Evolutionary conservation across 2,888 invertebrate genomes (phyloP).

Genomic region (Drosophila meridiana): DNA sequence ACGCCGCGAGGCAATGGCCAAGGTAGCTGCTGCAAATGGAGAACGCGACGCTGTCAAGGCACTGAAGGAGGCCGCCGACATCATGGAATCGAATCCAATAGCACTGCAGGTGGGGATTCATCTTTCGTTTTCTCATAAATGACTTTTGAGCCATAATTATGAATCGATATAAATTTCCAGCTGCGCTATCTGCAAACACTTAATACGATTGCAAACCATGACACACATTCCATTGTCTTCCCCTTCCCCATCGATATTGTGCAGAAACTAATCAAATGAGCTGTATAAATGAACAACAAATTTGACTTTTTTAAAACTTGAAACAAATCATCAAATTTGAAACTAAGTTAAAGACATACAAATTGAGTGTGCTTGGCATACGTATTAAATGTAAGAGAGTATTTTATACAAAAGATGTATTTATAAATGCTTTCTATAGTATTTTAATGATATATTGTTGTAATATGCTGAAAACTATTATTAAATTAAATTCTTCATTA

Average conservation of each 20-base stretch:
- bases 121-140: background rate
- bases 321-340: background rate
- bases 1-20: slow-evolving; percentile 67
- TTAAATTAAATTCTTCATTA: too few species aligned
- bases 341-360: background rate
- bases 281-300: background rate
- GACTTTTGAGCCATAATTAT: background rate
- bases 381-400: background rate
- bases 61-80: slow-evolving; percentile 67
- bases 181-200: slow-evolving; percentile 68
- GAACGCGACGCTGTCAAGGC: slow-evolving; percentile 68
- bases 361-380: background rate
- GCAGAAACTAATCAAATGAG: slow-evolving; percentile 35
- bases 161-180: slow-evolving; percentile 14
- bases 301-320: background rate
- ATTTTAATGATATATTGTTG: background rate
- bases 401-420: background rate
- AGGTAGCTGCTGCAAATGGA: slow-evolving; percentile 67
- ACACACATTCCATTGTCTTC: slow-evolving; percentile 59
- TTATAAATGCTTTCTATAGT: background rate
- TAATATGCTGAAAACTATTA: background rate
- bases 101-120: slow-evolving; percentile 53
- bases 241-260: slow-evolving; percentile 65
- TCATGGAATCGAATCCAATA: slow-evolving; percentile 69
- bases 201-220: slow-evolving; percentile 62